phyloP scores from a whole-genome alignment of 2,113 vertebrate species.

The Balaeniceps rex region DNA sequence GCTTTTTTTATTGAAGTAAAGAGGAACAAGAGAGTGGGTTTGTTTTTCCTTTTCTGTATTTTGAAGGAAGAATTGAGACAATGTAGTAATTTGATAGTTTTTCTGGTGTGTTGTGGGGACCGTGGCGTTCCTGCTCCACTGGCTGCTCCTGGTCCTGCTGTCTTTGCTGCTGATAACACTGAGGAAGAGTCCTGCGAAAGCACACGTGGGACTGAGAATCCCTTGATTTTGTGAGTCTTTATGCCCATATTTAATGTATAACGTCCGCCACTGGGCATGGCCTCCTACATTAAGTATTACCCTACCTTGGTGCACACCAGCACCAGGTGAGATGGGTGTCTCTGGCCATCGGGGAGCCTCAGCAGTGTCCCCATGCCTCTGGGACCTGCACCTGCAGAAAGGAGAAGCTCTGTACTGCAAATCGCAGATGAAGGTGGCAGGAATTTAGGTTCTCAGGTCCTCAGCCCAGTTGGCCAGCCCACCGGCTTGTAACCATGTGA shows the following conservation, averaged over 20 bases:
- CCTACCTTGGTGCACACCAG: fast-evolving
- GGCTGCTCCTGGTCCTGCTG: not conserved
- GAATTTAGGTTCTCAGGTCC: too few relatives aligned
- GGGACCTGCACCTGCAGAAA: not conserved
- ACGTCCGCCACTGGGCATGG: fast-evolving
- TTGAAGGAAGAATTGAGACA: not conserved
- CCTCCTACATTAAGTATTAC: not conserved
- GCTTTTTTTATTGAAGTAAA: not conserved
- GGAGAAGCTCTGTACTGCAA: fast-evolving
- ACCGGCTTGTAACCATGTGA: fast-evolving
- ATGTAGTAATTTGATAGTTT: not conserved
- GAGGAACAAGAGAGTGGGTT: not conserved
- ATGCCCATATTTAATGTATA: not conserved
- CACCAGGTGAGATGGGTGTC: too few relatives aligned
- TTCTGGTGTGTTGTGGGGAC: not conserved
- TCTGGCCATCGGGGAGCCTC: not conserved
- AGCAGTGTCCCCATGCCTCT: not conserved
- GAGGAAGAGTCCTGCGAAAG: not conserved
- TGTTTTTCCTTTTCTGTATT: not conserved
- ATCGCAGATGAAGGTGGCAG: not conserved
- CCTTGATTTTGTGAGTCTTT: not conserved
- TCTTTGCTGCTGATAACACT: not conserved
- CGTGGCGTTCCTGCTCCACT: not conserved
- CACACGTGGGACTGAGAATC: fast-evolving
- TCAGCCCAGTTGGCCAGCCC: fast-evolving